Base-by-base conservation (phyloP, 2,888 invertebrate genomes). In the Phrixothrix hirtus region DNA sequence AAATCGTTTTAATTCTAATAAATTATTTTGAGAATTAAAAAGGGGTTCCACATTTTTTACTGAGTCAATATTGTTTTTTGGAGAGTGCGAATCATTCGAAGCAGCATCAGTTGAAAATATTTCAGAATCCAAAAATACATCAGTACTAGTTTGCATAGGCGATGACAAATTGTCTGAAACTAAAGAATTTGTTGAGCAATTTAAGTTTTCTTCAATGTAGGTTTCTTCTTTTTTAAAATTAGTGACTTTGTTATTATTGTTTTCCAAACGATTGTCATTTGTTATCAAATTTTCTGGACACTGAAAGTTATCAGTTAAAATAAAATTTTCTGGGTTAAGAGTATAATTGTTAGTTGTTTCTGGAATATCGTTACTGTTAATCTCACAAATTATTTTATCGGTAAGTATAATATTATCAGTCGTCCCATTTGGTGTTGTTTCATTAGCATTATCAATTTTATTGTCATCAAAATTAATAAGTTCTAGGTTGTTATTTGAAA, bases 121-220 rank as follows among this genome's bases (percentile, higher is more conserved):
- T 62, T 76, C 77, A 1, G 77, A 77, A 58, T 76, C 76, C 36
- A 75, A 57, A 57, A 76, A 75, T 51, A 76, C 70, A 58, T 78
- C 78, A 1, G 77, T 76, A 60, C 77, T 78, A 2, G 77, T 77
- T 62, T 77, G 78, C 76, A 78, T 78, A 2, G 78, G 77, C 11
- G 78, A 78, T 11, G 76, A 77, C 36, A 77, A 64, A 61, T 77
- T 76, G 47, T 77, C 76, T 0, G 77, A 76, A 59, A 74, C 75
- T 36, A 76, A 61, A 4, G 78, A 77, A 61, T 76, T 77, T 12
- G 72, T 73, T 7, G 75, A 76, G 51, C 74, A 75, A 55, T 75
- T 76, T 37, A 75, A 70, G 55, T 75, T 74, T 32, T 71, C 67
- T 42, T 72, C 64, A 21, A 60, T 66, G 32, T 66, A 46, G 7